Base-by-base conservation (phyloP, 2,888 invertebrate species). In the Macrophya annulata region DNA sequence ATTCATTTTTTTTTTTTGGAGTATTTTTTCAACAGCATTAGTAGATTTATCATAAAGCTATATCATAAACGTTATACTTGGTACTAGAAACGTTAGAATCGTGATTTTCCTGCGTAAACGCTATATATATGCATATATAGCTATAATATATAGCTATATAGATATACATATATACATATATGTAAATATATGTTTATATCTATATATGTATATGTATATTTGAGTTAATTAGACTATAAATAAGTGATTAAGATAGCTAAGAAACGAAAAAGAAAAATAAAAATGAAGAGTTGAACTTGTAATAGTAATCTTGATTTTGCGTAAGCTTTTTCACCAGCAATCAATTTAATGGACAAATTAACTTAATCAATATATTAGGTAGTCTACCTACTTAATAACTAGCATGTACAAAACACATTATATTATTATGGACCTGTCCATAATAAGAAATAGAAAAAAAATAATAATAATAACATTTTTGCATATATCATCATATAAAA, bases 391-490 rank as follows among this genome's bases (percentile, higher is more conserved):
- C 85, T 84, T 84, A 87, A 88, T 88, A 88, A 68, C 86, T 87
- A 90, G 86, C 89, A 91, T 90, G 87, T 90, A 89, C 89, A 91
- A 91, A 87, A 89, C 88, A 88, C 45, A 65, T 88, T 88, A 88
- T 87, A 88, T 86, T 87, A 87, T 88, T 88, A 89, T 87, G 89
- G 90, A 90, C 90, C 91, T 89, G 91, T 91, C 91, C 87, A 90
- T 89, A 89, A 89, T 86, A 85, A 87, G 85, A 88, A 89, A 68
- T 3, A 31, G 3, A 31, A 31, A 31, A 3, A 81, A 62, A 12
- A 51, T 0, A 59, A 40, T n/a, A n/a, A n/a, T n/a, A 89, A 88
- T 88, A 89, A 88, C 87, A 86, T 87, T 85, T 87, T 88, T 87
- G 86, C 87, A 87, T 88, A 87, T 87, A 86, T 88, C 85, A 86